Evolutionary conservation across 2,888 invertebrate genomes (phyloP).

Genomic region (Thysanoteuthis rhombus): DNA sequence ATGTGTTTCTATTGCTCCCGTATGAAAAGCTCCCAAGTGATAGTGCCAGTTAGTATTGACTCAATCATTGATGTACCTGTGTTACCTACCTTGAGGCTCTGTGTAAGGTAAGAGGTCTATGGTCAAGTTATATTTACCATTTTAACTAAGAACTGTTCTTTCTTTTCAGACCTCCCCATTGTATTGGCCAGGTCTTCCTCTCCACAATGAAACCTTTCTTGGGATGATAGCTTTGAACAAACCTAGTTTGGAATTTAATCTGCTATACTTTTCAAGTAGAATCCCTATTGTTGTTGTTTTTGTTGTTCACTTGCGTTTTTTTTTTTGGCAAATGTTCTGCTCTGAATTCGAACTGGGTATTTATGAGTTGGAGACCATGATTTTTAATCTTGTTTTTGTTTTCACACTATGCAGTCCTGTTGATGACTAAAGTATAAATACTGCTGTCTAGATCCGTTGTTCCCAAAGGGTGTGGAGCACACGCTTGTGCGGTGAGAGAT

Average conservation of each 20-base stretch:
- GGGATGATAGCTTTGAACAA: background rate
- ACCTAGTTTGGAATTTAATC: constrained; percentile 12
- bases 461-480: too few species aligned
- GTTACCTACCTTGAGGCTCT: background rate
- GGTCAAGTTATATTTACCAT: background rate
- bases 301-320: background rate
- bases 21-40: background rate
- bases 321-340: background rate
- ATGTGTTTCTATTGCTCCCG: background rate
- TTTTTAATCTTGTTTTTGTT: background rate
- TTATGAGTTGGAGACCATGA: background rate
- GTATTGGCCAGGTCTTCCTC: constrained; percentile 12
- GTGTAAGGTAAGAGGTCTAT: background rate
- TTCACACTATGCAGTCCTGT: background rate
- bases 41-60: background rate
- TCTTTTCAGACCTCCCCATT: constrained; percentile 12
- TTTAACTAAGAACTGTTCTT: constrained; percentile 12
- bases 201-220: background rate
- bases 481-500: too few species aligned
- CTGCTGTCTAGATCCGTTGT: too few species aligned
- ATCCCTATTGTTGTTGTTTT: background rate
- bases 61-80: background rate
- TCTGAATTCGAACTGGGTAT: background rate
- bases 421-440: background rate
- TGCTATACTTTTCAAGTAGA: background rate